These are phyloP conservation scores for Excalfactoria chinensis DNA, from an alignment of 2,113 vertebrate species.

Conservation along the genomic window DNA sequence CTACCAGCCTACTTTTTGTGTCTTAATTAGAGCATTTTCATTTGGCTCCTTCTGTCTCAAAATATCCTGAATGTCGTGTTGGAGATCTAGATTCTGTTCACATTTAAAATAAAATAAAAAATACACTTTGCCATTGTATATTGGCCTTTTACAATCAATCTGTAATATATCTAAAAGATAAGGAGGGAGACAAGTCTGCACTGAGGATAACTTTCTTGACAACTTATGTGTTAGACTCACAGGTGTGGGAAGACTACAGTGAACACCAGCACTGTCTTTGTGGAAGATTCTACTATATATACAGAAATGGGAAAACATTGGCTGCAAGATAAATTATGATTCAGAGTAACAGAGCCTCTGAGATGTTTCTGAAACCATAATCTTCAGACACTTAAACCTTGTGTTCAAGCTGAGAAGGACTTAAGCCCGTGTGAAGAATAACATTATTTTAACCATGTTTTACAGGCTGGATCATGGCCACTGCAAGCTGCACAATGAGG, in stretches of 20 bases:
- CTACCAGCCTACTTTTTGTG: neutral
- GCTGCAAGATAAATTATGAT: neutral
- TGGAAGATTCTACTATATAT: neutral
- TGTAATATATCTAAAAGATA: neutral
- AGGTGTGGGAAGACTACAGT: neutral
- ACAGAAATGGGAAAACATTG: neutral
- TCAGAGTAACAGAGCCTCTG: neutral
- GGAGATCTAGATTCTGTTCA: neutral
- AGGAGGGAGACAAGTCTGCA: neutral
- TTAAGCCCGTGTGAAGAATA: neutral
- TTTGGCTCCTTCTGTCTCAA: neutral
- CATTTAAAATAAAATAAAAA: neutral
- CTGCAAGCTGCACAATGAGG: neutral
- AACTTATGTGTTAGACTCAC: neutral
- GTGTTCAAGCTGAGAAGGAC: neutral
- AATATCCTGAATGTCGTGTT: neutral
- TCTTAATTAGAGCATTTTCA: neutral
- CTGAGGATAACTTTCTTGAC: neutral
- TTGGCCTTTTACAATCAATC: neutral
- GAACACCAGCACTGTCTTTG: neutral
- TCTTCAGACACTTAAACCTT: neutral
- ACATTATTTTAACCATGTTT: neutral
- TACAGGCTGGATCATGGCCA: neutral
- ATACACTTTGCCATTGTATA: neutral
- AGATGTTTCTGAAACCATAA: neutral